Base-by-base conservation (phyloP, 2,797 vertebrate genomes). In the Sebastes steindachneri region DNA sequence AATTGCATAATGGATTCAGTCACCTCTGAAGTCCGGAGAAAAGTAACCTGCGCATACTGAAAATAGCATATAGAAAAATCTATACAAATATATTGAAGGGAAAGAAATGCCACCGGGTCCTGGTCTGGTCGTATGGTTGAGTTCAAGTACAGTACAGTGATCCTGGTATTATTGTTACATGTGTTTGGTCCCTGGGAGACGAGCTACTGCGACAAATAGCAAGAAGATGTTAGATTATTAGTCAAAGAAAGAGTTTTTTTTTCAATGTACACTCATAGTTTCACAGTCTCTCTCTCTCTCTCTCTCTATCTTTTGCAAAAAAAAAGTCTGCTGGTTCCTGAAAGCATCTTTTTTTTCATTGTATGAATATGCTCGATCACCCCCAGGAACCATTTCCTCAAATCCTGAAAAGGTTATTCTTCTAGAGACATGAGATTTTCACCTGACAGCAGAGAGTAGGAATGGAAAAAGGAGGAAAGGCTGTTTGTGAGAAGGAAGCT, bases 1-100 rank as follows among this genome's bases (percentile, higher is more conserved):
- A 82, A 80, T 94, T 95, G 94, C 93, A 94, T 95, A 94, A 90
- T 79, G 66, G 82, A 51, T 87, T 79, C 51, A 82, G 69, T 79
- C 59, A 68, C 69, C n/a, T 72, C 63, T 67, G 64, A 81, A 80
- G 71, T 60, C 75, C 6, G 14, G 62, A 73, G 8, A 51, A 75
- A 83, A 29, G 55, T 10, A 69, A 73, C 23, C 53, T 77, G 59
- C 60, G 75, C 26, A 17, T 83, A 12, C 55, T 82, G 71, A 84
- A 84, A 87, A 89, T 77, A 87, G 70, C 19, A 58, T 73, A 54
- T 79, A 88, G 75, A 84, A 89, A 89, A 87, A 82, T 91, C 72
- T 62, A 68, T 87, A 89, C 60, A 87, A 82, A 89, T 82, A 84
- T 79, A 73, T 28, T 68, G 59, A 48, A 66, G 67, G 53, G 79